These are phyloP conservation scores for Percopsis omiscomaycus DNA, from an alignment of 2,797 vertebrate genomes.

Conservation along the genomic window DNA sequence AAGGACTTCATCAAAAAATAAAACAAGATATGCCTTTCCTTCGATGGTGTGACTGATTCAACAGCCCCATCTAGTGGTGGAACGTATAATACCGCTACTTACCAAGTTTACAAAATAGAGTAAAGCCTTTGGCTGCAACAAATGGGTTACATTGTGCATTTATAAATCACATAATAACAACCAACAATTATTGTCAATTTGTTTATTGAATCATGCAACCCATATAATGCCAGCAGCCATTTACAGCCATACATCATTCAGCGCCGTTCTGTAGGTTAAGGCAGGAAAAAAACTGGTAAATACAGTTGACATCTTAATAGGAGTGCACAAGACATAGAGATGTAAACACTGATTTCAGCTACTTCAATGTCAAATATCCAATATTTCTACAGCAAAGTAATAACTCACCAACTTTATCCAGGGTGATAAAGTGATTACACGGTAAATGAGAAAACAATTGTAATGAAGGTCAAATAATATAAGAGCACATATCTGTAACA, in stretches of 20 bases:
- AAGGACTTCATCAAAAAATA: no score
- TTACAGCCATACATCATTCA: constrained; percentile 67
- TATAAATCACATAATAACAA: neutral
- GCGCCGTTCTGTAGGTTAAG: constrained; percentile 72
- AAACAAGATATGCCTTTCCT: no score
- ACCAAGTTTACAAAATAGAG: no score
- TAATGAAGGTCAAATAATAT: constrained; percentile 36
- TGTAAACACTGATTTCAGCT: constrained; percentile 67
- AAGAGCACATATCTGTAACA: constrained; percentile 29
- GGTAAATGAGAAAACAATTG: constrained; percentile 28
- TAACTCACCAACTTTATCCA: neutral
- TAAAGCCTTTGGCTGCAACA: no score
- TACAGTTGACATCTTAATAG: constrained; percentile 65
- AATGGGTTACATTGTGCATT: no score
- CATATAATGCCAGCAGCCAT: constrained; percentile 67
- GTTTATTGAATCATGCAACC: constrained; percentile 79
- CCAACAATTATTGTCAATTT: constrained; percentile 39
- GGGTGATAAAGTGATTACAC: constrained; percentile 28
- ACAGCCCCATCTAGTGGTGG: constrained; percentile 62
- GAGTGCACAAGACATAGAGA: constrained; percentile 52
- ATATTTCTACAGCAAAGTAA: no score
- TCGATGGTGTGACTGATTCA: constrained; percentile 23
- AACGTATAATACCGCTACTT: neutral
- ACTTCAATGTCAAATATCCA: constrained; percentile 9
- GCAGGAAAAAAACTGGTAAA: constrained; percentile 61